Conservation (phyloP, 1,140 invertebrate genomes). For the Formica selysi region DNA sequence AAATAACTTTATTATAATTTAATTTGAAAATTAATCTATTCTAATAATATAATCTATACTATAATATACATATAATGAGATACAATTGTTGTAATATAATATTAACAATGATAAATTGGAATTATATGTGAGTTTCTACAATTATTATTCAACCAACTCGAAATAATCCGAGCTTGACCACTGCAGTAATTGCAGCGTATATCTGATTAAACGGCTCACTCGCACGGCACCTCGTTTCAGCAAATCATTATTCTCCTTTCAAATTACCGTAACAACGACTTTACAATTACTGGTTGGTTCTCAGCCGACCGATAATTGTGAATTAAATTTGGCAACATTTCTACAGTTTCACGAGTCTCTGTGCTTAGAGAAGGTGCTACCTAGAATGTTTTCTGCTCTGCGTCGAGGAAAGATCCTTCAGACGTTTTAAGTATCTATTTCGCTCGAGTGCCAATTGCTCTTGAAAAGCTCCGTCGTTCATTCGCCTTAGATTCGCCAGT, state of each 20-base stretch:
- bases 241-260: slow-evolving; percentile 51
- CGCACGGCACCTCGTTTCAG: slow-evolving; percentile 10
- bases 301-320: slow-evolving; percentile 11
- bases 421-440: slow-evolving; percentile 47
- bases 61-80: no score
- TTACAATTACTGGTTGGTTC: no score
- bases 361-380: neutral
- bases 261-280: slow-evolving; percentile 41
- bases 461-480: slow-evolving; percentile 18
- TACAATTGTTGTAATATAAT: slow-evolving; percentile 9
- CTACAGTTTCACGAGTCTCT: neutral
- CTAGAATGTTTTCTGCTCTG: slow-evolving; percentile 31
- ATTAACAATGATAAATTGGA: slow-evolving; percentile 20
- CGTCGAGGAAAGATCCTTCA: slow-evolving; percentile 45
- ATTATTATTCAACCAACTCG: slow-evolving; percentile 12
- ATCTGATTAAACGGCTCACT: slow-evolving; percentile 45
- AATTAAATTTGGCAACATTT: slow-evolving; percentile 61
- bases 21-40: neutral
- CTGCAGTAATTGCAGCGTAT: slow-evolving; percentile 15
- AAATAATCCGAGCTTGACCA: slow-evolving; percentile 33
- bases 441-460: slow-evolving; percentile 50
- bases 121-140: neutral
- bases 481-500: neutral
- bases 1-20: neutral
- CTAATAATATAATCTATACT: neutral